Base-by-base conservation (phyloP, 1,140 invertebrate species). In the Dysdera silvatica region DNA sequence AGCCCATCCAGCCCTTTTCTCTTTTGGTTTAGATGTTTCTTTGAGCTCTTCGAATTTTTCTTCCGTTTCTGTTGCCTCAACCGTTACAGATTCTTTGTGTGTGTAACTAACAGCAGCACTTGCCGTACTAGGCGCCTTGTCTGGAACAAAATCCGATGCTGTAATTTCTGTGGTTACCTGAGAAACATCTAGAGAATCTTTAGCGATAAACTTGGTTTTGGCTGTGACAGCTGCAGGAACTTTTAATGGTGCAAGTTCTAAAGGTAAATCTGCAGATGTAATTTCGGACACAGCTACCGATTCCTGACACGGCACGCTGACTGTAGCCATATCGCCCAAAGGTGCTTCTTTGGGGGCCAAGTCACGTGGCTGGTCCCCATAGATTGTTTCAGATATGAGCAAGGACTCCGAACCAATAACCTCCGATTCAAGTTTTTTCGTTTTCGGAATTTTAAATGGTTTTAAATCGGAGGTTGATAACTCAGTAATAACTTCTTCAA, bases 181-280 rank as follows among this genome's bases (percentile, higher is more conserved):
- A 6, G 66, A 67, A 5, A 67, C 55, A 47, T 55, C 48, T 24
- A 67, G 16, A 20, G 54, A 55, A 43, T 65, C 57, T 65, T 68
- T 59, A 20, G 66, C 51, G 7, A 48, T 29, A 26, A 63, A 51
- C 16, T 59, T 43, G 32, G 55, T 35, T n/a, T 28, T 18, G 4
- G 61, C 61, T 18, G 29, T 59, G 10, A 51, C 37, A 26, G 56
- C 61, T 23, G 49, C 61, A 18, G 66, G 66, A 37, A 57, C 56
- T 48, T 58, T 64, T 16, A 8, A 40, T n/a, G 31, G 31, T 18
- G 23, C 83, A 70, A 92, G 90, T 73, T 90, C 88, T 77, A 88
- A 85, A 12, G 87, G 85, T n/a, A 20, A 62, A 32, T 61, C 59
- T 55, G 81, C 82, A 71, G 90, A 87, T 61, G 88, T 84, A 14